These are phyloP conservation scores for Drosophila paulistorum DNA, from an alignment of 1,140 invertebrate genomes.

Conservation along the genomic window DNA sequence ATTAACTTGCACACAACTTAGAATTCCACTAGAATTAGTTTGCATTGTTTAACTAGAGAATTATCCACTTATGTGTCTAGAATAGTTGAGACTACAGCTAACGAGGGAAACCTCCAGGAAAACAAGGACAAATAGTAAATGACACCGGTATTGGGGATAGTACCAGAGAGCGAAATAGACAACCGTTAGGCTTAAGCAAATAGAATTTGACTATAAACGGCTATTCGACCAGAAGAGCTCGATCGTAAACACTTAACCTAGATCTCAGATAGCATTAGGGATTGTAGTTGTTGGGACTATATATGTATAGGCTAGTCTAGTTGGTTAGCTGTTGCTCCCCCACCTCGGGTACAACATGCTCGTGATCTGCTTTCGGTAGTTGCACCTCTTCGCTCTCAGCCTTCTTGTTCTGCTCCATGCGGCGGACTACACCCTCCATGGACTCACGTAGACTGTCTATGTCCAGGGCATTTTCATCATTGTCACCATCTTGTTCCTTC, in stretches of 20 bases:
- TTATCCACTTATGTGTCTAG: slow-evolving; percentile 53
- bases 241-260: slow-evolving; percentile 72
- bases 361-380: slow-evolving; percentile 59
- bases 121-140: slow-evolving; percentile 14
- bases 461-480: slow-evolving; percentile 69
- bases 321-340: slow-evolving; percentile 64
- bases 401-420: slow-evolving; percentile 64
- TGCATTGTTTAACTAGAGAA: slow-evolving; percentile 51
- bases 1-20: slow-evolving; percentile 51
- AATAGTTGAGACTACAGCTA: slow-evolving; percentile 46
- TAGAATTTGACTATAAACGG: slow-evolving; percentile 67
- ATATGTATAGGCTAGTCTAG: slow-evolving; percentile 33
- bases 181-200: slow-evolving; percentile 59
- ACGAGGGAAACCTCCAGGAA: slow-evolving; percentile 14
- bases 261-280: slow-evolving; percentile 70
- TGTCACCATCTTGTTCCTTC: slow-evolving; percentile 59
- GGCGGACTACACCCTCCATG: slow-evolving; percentile 69
- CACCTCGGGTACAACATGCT: slow-evolving; percentile 60
- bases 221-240: slow-evolving; percentile 74
- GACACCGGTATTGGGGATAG: slow-evolving; percentile 38
- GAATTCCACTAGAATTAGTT: slow-evolving; percentile 39
- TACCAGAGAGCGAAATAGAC: slow-evolving; percentile 34
- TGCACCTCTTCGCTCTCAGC: slow-evolving; percentile 35
- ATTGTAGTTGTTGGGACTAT: slow-evolving; percentile 19
- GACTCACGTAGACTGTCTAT: slow-evolving; percentile 70